These are phyloP conservation scores for Aphodius sticticus DNA, from an alignment of 2,888 invertebrate species.

Conservation along the genomic window DNA sequence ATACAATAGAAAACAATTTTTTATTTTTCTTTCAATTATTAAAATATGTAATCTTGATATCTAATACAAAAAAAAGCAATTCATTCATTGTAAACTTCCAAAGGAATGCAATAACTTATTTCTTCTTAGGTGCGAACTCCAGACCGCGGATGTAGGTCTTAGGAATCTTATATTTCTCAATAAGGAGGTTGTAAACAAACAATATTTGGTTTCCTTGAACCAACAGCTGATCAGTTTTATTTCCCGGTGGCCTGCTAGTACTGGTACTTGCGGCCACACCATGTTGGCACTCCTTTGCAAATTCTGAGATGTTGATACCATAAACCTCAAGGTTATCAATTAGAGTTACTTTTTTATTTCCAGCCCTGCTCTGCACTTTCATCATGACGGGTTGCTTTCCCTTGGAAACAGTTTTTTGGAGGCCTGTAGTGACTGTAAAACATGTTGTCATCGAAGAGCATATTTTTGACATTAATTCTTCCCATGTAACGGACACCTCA, in stretches of 20 bases:
- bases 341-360: constrained; percentile 91
- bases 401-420: constrained; percentile 64
- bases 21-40: too few relatives aligned
- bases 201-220: constrained; percentile 91
- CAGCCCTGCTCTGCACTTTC: constrained; percentile 77
- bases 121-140: constrained; percentile 78
- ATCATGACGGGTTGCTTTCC: constrained; percentile 81
- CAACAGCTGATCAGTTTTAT: constrained; percentile 78
- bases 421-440: constrained; percentile 69
- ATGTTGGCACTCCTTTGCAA: constrained; percentile 83
- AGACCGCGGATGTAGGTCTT: constrained; percentile 78
- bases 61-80: too few relatives aligned
- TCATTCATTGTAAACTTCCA: too few relatives aligned
- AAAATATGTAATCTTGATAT: too few relatives aligned
- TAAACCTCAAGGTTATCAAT: constrained; percentile 89
- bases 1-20: too few relatives aligned
- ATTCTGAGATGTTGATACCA: constrained; percentile 81
- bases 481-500: constrained; percentile 70
- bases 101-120: constrained; percentile 55
- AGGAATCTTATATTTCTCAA: constrained; percentile 78
- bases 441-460: constrained; percentile 76
- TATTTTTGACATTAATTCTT: constrained; percentile 72
- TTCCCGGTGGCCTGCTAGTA: constrained; percentile 76
- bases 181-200: constrained; percentile 56
- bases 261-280: constrained; percentile 89